Conservation (phyloP, 30 jellyfish, hydroid and myxozoan genomes). For the Aurelia coerulea region DNA sequence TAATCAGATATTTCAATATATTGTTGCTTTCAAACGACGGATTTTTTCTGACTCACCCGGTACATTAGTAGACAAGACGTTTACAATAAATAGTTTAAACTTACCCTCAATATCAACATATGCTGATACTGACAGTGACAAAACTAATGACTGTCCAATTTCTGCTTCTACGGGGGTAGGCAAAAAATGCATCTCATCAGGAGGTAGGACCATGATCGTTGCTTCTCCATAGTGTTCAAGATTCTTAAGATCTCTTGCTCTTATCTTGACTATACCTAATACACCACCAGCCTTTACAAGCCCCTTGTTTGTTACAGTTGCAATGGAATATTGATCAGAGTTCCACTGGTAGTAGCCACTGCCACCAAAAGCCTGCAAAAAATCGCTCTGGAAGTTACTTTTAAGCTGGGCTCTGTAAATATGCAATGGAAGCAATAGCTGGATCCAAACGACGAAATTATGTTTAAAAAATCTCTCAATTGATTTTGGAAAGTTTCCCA, state of each 20-base stretch:
- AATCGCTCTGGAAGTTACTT: too few relatives aligned
- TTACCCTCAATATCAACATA: slow-evolving; percentile 61
- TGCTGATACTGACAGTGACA: slow-evolving; percentile 86
- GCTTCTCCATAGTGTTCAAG: slow-evolving; percentile 72
- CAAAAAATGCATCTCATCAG: slow-evolving; percentile 81
- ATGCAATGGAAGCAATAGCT: too few relatives aligned
- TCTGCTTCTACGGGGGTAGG: slow-evolving; percentile 87
- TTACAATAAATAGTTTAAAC: not conserved
- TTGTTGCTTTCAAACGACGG: too few relatives aligned
- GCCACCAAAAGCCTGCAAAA: slow-evolving; percentile 93
- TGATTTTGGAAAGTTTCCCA: too few relatives aligned
- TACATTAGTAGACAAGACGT: too few relatives aligned
- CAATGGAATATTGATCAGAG: slow-evolving; percentile 56
- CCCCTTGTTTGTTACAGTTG: slow-evolving; percentile 84
- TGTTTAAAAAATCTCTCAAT: too few relatives aligned
- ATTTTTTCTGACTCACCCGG: too few relatives aligned
- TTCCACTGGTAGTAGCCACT: slow-evolving; percentile 91
- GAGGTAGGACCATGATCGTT: slow-evolving; percentile 76
- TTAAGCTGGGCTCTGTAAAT: too few relatives aligned
- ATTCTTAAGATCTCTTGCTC: slow-evolving; percentile 83
- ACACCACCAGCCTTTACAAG: slow-evolving; percentile 65
- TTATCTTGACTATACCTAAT: slow-evolving; percentile 68
- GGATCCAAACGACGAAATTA: too few relatives aligned
- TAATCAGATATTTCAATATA: too few relatives aligned
- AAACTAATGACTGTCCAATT: slow-evolving; percentile 66